Base-by-base conservation (phyloP, 2,888 invertebrate genomes). In the Lithophane semibrunnea region DNA sequence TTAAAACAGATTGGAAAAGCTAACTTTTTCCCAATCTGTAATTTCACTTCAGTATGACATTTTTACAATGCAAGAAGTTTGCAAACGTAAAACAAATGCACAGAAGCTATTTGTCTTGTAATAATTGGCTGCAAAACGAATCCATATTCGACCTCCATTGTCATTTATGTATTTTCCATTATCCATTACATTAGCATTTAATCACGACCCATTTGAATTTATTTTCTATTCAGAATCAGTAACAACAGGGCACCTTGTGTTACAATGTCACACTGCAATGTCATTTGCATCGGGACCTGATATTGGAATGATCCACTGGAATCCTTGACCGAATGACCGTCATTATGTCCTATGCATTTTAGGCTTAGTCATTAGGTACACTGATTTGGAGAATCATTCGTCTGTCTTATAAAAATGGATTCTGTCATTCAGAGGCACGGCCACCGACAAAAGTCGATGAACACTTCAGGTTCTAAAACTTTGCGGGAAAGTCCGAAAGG, bases 231-330 rank as follows among this genome's bases (percentile, higher is more conserved):
- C 79, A 64, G 52, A 52, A 21, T 65, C 60, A 73, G 68, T 44
- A 69, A 65, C 37, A 49, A 47, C 56, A 18, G 60, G 24, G 56
- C 84, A 79, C 84, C 84, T 82, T 83, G 73, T 52, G 21, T 24
- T 10, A 64, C 69, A 79, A 73, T 79, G 84, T 79, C 74, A 73
- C 16, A 24, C 18, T 24, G 7, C 71, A 78, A 4, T 56, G 79
- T 58, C 47, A 65, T 70, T 70, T 61, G 44, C 68, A 78, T 81
- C 61, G 49, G 49, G 52, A 60, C 18, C 60, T 77, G 70, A 64
- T 42, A 37, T 82, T 76, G 65, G 1, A 37, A 37, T 3, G 10
- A 4, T 61, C 58, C 49, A 47, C 24, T 44, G 24, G 24, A n/a
- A 60, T 56, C 58, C 37, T 52, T 64, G 13, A 42, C n/a, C 52